These are phyloP conservation scores for Cacatua alba DNA, from an alignment of 2,113 vertebrate species.

Conservation along the genomic window DNA sequence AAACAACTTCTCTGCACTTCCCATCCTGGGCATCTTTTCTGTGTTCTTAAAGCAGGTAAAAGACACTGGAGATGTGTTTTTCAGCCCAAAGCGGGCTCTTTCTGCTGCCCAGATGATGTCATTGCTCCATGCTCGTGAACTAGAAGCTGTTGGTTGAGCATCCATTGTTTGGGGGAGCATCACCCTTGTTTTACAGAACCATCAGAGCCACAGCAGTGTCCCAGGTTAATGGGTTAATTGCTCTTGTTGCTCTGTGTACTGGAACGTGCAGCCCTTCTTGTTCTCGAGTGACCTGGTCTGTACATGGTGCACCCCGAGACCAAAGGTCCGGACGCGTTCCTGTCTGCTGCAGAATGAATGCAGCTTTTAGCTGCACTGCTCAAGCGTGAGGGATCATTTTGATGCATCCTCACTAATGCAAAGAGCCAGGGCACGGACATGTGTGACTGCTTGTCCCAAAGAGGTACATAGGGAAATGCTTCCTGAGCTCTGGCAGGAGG, in stretches of 20 bases:
- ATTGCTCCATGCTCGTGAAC: background rate
- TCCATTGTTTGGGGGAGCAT: background rate
- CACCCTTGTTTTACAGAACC: background rate
- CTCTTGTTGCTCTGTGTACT: background rate
- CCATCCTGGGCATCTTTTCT: background rate
- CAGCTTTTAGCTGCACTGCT: background rate
- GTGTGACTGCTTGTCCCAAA: accelerated
- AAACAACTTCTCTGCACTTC: background rate
- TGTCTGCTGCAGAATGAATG: background rate
- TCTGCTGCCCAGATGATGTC: background rate
- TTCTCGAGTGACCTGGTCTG: background rate
- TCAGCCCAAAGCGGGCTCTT: background rate
- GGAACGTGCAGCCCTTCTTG: background rate
- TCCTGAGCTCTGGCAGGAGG: background rate
- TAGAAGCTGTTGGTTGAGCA: background rate
- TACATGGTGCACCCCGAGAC: background rate
- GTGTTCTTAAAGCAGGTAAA: background rate
- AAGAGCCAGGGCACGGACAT: background rate
- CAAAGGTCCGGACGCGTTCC: background rate
- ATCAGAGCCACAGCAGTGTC: background rate
- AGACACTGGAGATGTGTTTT: background rate
- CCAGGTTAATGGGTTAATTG: slow-evolving; percentile 22
- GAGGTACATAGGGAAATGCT: background rate
- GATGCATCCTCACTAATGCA: background rate
- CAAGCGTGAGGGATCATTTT: background rate